A percentile compares a stretch with the other conserved stretches of the same genome.
Evolutionary conservation across 2,797 vertebrate genomes (phyloP).

Genomic region (Nasua narica): DNA sequence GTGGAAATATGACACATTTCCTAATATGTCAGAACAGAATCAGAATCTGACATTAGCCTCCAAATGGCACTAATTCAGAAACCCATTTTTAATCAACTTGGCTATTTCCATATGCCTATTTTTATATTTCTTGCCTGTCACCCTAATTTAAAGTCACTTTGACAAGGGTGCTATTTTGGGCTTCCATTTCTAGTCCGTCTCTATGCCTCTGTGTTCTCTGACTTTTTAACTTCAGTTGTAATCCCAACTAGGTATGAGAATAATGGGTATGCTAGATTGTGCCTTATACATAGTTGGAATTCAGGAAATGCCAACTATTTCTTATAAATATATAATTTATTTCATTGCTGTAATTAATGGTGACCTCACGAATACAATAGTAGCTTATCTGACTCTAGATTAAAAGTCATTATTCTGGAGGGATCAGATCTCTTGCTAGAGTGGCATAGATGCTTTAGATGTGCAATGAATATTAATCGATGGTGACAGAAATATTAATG

Average conservation of each 20-base stretch:
- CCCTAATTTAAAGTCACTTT: constrained; percentile 48
- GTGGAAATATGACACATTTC: constrained; percentile 40
- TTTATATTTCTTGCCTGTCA: constrained; percentile 48
- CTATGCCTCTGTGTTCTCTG: neutral
- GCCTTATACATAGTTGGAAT: neutral
- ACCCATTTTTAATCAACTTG: constrained; percentile 51
- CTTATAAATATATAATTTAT: constrained; percentile 21
- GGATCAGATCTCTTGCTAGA: neutral
- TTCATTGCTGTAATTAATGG: constrained; percentile 36
- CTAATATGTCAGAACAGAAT: constrained; percentile 40
- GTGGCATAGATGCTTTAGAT: neutral
- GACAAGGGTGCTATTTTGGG: constrained; percentile 48
- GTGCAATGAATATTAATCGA: neutral
- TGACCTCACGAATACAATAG: neutral
- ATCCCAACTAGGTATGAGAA: neutral
- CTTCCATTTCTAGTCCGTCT: neutral
- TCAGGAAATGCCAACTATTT: neutral
- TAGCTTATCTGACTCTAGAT: neutral
- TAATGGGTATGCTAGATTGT: neutral
- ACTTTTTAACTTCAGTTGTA: constrained; percentile 41
- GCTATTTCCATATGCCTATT: constrained; percentile 43
- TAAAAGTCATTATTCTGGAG: neutral
- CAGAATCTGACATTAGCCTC: constrained; percentile 19
- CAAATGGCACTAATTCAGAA: constrained; percentile 40
- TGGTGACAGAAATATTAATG: neutral